A percentile compares a stretch with the other conserved stretches of the same genome.
Conservation (phyloP, 2,797 vertebrate genomes). For the Clamator glandarius region DNA sequence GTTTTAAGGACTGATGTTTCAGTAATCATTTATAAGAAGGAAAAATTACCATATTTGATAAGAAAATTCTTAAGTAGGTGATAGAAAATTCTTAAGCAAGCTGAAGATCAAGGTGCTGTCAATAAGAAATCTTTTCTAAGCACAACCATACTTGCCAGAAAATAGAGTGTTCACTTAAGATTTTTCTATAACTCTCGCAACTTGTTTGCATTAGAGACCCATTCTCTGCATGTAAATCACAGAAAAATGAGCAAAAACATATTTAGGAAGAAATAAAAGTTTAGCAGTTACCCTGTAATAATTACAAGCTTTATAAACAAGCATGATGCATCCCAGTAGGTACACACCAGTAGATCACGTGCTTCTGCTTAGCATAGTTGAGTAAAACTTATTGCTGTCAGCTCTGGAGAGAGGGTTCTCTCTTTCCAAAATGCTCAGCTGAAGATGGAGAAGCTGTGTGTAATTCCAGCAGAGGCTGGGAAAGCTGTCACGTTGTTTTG, state of each 20-base stretch:
- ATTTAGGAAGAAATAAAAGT: constrained; percentile 2
- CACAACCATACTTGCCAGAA: background rate
- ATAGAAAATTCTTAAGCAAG: background rate
- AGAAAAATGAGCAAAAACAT: background rate
- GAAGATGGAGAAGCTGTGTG: background rate
- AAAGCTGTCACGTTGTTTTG: fast-evolving
- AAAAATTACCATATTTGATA: background rate
- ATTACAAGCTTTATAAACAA: background rate
- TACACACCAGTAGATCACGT: background rate
- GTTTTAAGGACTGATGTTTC: background rate
- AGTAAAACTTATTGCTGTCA: background rate
- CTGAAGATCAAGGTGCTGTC: background rate
- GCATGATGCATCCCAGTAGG: background rate
- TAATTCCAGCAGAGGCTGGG: background rate
- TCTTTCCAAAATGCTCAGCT: background rate
- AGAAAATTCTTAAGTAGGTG: background rate
- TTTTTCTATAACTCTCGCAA: background rate
- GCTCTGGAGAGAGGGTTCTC: background rate
- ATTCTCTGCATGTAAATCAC: background rate
- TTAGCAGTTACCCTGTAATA: background rate
- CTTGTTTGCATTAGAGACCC: background rate
- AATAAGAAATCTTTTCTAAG: background rate
- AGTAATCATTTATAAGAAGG: background rate
- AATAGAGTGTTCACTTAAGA: background rate
- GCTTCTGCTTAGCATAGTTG: background rate